phyloP scores from a whole-genome alignment of 2,797 vertebrate species.

The Brachyrhaphis roseni region DNA sequence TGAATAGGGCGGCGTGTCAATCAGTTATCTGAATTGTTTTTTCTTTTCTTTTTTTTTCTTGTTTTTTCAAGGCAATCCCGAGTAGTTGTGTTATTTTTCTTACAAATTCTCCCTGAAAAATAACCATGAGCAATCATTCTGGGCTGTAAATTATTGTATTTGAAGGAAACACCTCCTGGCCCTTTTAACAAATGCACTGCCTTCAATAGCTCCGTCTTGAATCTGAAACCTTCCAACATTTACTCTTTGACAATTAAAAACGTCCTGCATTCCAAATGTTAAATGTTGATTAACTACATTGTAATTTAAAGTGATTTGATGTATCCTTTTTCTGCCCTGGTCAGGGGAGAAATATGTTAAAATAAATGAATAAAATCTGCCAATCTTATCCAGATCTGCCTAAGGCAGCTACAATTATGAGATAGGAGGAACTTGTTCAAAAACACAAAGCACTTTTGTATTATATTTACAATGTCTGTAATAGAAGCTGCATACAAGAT shows the following conservation, averaged over 20 bases:
- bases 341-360: constrained; percentile 24
- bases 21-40: constrained; percentile 76
- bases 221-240: constrained; percentile 30
- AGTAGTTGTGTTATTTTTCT: constrained; percentile 40
- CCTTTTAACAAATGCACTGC: constrained; percentile 36
- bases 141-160: constrained; percentile 55
- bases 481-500: neutral
- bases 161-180: constrained; percentile 38
- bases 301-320: constrained; percentile 50
- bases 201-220: constrained; percentile 27
- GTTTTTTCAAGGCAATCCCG: constrained; percentile 66
- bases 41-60: constrained; percentile 46
- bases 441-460: constrained; percentile 65
- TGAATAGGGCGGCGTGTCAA: constrained; percentile 72
- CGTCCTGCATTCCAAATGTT: constrained; percentile 22
- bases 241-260: constrained; percentile 23
- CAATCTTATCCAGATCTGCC: constrained; percentile 53
- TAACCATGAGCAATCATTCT: constrained; percentile 58
- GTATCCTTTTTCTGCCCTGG: constrained; percentile 31
- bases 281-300: constrained; percentile 33
- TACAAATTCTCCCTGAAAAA: constrained; percentile 38
- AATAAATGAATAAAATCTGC: constrained; percentile 27
- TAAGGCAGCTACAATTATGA: constrained; percentile 59
- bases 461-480: constrained; percentile 14
- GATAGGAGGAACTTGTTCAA: constrained; percentile 51